These are phyloP conservation scores for Siphonodentalium dalli DNA, from an alignment of 2,888 invertebrate species.

Conservation along the genomic window DNA sequence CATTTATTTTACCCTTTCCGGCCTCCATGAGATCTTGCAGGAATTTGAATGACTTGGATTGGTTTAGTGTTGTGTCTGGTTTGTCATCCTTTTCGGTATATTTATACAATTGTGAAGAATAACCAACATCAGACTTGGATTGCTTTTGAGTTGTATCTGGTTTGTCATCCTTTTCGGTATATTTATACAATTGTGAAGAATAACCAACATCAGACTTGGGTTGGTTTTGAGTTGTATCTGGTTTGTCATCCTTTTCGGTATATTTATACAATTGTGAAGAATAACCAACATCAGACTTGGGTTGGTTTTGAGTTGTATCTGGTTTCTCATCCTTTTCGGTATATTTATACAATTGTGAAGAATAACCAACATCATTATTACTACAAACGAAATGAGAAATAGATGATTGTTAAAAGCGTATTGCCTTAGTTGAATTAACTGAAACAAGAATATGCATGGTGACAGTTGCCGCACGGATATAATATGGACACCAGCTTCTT, in stretches of 20 bases:
- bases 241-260: constrained; percentile 43
- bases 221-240: constrained; percentile 29
- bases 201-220: constrained; percentile 27
- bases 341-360: constrained; percentile 49
- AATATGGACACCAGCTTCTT: too few species aligned
- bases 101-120: constrained; percentile 40
- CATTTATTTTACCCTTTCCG: constrained; percentile 52
- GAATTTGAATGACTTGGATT: constrained; percentile 56
- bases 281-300: constrained; percentile 26
- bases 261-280: constrained; percentile 49
- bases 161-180: constrained; percentile 45
- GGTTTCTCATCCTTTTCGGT: constrained; percentile 43
- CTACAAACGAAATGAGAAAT: too few species aligned
- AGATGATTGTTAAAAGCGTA: too few species aligned
- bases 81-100: constrained; percentile 48
- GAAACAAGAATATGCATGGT: too few species aligned
- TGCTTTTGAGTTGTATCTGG: constrained; percentile 31
- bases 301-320: constrained; percentile 28
- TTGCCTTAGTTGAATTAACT: too few species aligned
- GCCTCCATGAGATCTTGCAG: constrained; percentile 52
- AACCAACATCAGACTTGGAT: constrained; percentile 26
- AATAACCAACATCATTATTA: constrained; percentile 25
- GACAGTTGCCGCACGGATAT: too few species aligned
- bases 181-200: constrained; percentile 45
- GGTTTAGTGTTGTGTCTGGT: constrained; percentile 37